These are phyloP conservation scores for Choristoneura rosaceana DNA, from an alignment of 2,888 invertebrate genomes.

Conservation along the genomic window DNA sequence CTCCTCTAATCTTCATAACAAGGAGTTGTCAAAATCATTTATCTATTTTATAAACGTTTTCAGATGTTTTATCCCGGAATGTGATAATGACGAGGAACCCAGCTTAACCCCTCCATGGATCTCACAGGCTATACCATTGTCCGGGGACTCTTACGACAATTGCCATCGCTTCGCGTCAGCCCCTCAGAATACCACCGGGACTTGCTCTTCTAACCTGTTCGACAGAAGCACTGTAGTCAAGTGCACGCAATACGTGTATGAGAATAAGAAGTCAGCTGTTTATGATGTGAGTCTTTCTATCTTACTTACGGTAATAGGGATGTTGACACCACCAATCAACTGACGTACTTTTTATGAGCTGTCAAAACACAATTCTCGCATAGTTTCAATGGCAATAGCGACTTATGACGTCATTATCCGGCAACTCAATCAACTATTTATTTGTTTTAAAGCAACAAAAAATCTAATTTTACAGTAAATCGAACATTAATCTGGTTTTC, in stretches of 20 bases:
- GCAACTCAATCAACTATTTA: no score
- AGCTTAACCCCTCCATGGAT: not conserved
- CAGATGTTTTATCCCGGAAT: constrained; percentile 9
- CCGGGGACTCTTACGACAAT: not conserved
- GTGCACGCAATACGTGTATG: not conserved
- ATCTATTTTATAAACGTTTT: not conserved
- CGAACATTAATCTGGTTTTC: no score
- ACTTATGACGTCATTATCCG: no score
- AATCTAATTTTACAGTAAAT: no score
- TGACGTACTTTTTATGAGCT: no score
- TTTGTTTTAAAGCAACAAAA: no score
- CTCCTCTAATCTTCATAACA: no score
- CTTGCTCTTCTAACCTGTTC: not conserved
- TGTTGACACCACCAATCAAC: no score
- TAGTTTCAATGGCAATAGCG: no score
- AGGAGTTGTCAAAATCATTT: no score
- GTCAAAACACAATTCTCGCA: no score
- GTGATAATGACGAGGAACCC: not conserved
- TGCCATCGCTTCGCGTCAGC: not conserved
- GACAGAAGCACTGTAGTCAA: not conserved
- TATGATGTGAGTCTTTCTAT: not conserved
- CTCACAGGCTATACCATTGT: not conserved
- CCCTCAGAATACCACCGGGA: not conserved
- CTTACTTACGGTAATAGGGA: no score
- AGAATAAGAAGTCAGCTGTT: not conserved